Evolutionary conservation across 2,797 vertebrate species (phyloP).

Genomic region (Allobates femoralis): DNA sequence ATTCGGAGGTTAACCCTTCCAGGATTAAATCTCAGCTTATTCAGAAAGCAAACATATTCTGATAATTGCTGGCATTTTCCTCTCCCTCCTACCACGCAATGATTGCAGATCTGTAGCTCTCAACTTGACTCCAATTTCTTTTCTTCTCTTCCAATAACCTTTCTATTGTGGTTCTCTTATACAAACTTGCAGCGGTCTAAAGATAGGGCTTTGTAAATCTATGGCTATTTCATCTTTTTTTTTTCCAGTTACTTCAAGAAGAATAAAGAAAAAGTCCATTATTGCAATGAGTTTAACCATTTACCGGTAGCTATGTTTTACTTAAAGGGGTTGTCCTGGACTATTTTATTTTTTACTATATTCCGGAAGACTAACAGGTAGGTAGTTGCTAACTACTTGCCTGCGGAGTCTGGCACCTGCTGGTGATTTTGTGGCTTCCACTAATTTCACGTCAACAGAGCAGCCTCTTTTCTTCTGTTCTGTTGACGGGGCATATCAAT

Average conservation of each 20-base stretch:
- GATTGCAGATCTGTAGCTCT: conserved; percentile 36
- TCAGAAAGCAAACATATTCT: neutral
- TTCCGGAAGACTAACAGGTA: too few species aligned
- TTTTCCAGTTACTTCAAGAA: neutral
- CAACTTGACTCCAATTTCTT: conserved; percentile 41
- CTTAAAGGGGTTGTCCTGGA: too few species aligned
- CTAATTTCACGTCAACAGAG: too few species aligned
- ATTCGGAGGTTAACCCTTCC: conserved; percentile 6
- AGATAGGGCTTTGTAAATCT: conserved; percentile 21
- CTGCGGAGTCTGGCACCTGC: too few species aligned
- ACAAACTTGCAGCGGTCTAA: conserved; percentile 31
- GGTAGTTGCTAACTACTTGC: too few species aligned
- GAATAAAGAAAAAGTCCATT: neutral
- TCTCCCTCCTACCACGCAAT: conserved; percentile 28
- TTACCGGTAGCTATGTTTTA: too few species aligned
- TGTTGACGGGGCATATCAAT: too few species aligned
- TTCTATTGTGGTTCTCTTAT: conserved; percentile 38
- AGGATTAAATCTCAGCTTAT: neutral
- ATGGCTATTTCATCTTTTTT: too few species aligned
- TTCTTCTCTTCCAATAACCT: conserved; percentile 36
- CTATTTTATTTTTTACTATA: too few species aligned
- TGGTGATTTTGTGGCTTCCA: too few species aligned
- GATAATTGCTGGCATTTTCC: conserved; percentile 40
- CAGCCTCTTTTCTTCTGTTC: too few species aligned
- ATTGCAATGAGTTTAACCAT: neutral